Conservation (phyloP, 2,797 vertebrate species). For the Myripristis murdjan region DNA sequence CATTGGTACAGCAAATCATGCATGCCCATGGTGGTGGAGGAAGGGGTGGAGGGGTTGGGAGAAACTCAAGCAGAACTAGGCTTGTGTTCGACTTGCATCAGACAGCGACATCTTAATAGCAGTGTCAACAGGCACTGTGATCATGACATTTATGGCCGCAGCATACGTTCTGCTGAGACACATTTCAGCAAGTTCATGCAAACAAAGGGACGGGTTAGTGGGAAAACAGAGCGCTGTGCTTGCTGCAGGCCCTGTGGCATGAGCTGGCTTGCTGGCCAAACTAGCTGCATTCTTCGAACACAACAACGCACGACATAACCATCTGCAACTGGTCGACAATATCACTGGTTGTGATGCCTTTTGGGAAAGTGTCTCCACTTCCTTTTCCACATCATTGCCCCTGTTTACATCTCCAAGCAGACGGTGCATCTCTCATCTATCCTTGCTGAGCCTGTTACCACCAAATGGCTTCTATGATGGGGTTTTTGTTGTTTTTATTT, state of each 20-base stretch:
- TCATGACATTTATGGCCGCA: constrained; percentile 29
- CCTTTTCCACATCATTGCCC: not conserved
- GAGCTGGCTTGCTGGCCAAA: not conserved
- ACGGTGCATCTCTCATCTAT: not conserved
- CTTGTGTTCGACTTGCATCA: constrained; percentile 39
- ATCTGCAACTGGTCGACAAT: not conserved
- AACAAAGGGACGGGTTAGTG: constrained; percentile 14
- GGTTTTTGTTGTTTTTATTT: not conserved
- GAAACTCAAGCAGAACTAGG: constrained; percentile 41
- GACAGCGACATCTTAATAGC: constrained; percentile 35
- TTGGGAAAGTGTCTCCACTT: not conserved
- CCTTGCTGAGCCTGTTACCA: not conserved
- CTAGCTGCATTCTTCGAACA: too few relatives aligned
- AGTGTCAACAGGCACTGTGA: constrained; percentile 47
- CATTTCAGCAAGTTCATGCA: constrained; percentile 15
- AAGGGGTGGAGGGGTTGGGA: not conserved
- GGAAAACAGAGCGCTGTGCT: not conserved
- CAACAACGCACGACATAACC: not conserved
- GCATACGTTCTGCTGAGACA: constrained; percentile 6
- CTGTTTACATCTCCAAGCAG: too few relatives aligned
- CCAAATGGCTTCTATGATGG: not conserved
- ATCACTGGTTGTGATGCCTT: not conserved
- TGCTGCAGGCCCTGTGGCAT: not conserved
- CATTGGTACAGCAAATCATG: constrained; percentile 63
- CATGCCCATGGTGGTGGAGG: constrained; percentile 48